Evolutionary conservation across 2,888 invertebrate species (phyloP).

Genomic region (Callinectes sapidus): DNA sequence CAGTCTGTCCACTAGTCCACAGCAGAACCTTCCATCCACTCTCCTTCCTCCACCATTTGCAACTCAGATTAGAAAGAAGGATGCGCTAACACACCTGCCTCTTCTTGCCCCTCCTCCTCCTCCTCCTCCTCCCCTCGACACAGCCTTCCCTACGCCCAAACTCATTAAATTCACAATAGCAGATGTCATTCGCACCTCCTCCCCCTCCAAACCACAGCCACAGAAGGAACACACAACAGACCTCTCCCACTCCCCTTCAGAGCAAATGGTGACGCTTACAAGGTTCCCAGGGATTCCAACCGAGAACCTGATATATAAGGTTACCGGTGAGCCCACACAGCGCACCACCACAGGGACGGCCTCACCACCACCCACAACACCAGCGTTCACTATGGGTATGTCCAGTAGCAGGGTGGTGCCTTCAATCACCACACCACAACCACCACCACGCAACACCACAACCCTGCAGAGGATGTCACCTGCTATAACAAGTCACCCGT

Average conservation of each 20-base stretch:
- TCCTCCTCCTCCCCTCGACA: background rate
- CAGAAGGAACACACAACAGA: background rate
- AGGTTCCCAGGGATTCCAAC: background rate
- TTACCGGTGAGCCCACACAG: background rate
- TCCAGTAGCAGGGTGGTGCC: background rate
- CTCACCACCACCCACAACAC: background rate
- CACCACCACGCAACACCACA: background rate
- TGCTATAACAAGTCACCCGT: background rate
- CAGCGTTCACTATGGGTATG: background rate
- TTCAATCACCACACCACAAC: background rate
- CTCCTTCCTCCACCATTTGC: background rate
- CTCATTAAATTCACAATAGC: slow-evolving; percentile 61
- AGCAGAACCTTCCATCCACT: background rate
- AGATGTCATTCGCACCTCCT: slow-evolving; percentile 39
- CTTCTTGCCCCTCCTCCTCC: background rate
- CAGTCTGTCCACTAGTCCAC: background rate
- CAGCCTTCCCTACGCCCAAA: background rate
- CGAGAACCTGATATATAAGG: background rate
- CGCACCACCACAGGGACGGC: background rate
- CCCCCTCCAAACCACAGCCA: background rate
- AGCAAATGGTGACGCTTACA: slow-evolving; percentile 35
- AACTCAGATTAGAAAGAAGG: too few relatives aligned
- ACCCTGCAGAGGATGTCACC: background rate
- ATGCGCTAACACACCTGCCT: background rate
- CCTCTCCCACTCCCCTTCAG: slow-evolving; percentile 47